A percentile compares a stretch with the other conserved stretches of the same genome.
Conservation (phyloP, 2,888 invertebrate species). For the Cheilosia soror region DNA sequence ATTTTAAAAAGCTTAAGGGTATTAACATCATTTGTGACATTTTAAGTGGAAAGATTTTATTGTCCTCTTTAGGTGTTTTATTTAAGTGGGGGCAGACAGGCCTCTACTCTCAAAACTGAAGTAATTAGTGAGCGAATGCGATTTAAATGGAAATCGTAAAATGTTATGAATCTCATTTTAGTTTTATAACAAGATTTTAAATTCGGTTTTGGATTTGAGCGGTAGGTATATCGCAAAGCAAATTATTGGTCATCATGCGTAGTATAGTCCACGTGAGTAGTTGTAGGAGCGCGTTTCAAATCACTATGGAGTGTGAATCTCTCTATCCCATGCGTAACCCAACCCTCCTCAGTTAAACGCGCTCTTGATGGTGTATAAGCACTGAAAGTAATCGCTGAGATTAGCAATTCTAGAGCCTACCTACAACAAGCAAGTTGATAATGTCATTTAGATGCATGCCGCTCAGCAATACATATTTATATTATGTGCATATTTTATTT, state of each 20-base stretch:
- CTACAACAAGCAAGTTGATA: background rate
- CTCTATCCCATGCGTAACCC: too few relatives aligned
- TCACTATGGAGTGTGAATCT: too few relatives aligned
- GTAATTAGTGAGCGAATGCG: constrained; percentile 22
- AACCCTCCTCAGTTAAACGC: too few relatives aligned
- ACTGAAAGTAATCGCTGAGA: too few relatives aligned
- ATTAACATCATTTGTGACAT: constrained; percentile 58
- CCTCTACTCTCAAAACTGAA: background rate
- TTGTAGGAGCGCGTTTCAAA: too few relatives aligned
- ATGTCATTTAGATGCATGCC: constrained; percentile 18
- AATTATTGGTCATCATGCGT: constrained; percentile 30
- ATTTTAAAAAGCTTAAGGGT: constrained; percentile 36
- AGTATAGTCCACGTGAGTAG: background rate
- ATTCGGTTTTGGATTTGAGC: background rate
- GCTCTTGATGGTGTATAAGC: too few relatives aligned
- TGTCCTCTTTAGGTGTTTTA: constrained; percentile 6
- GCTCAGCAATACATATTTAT: background rate
- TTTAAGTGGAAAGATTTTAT: constrained; percentile 49
- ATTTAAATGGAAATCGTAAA: constrained; percentile 28
- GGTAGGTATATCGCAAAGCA: background rate
- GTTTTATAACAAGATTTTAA: background rate
- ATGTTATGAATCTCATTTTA: background rate
- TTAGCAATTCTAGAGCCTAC: too few relatives aligned
- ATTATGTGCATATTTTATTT: background rate
- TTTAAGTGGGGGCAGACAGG: constrained; percentile 3